Evolutionary conservation across 2,888 invertebrate species (phyloP).

Genomic region (Trypoxylon attenuatum): DNA sequence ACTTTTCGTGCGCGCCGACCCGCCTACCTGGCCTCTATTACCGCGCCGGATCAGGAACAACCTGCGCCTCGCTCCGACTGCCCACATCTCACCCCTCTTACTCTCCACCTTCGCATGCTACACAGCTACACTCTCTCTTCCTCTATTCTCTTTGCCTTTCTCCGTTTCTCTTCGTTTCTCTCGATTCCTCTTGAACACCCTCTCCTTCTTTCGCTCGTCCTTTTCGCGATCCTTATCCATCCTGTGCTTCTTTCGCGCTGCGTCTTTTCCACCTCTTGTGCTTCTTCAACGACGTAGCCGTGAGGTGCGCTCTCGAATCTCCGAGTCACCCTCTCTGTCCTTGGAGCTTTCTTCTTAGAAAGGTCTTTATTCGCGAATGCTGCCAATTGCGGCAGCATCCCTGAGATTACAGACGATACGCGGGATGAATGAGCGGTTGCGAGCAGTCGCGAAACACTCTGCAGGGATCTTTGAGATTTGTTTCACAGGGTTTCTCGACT

Average conservation of each 20-base stretch:
- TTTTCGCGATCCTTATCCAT: not conserved
- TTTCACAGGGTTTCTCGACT: no score
- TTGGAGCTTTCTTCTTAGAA: slow-evolving; percentile 44
- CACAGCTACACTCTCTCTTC: slow-evolving; percentile 3
- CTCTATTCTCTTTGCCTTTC: not conserved
- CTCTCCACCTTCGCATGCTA: not conserved
- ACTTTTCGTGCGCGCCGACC: slow-evolving; percentile 55
- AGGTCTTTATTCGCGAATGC: slow-evolving; percentile 34
- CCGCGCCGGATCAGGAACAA: slow-evolving; percentile 44
- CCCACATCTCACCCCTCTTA: slow-evolving; percentile 5
- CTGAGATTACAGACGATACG: slow-evolving; percentile 31
- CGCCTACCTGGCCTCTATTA: slow-evolving; percentile 59
- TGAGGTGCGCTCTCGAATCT: slow-evolving; percentile 20
- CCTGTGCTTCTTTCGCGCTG: not conserved
- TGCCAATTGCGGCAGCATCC: slow-evolving; percentile 16
- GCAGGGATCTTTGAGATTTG: no score
- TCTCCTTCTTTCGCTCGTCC: slow-evolving; percentile 1
- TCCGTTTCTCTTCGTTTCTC: not conserved
- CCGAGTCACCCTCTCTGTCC: slow-evolving; percentile 15
- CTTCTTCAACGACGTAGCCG: not conserved
- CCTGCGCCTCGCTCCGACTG: slow-evolving; percentile 27
- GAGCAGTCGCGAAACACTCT: no score
- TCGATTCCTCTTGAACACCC: not conserved
- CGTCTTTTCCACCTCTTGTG: not conserved
- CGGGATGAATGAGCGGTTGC: not conserved